Conservation (phyloP, 64 coral and sea anemone species). For the Astreopora myriophthalma region DNA sequence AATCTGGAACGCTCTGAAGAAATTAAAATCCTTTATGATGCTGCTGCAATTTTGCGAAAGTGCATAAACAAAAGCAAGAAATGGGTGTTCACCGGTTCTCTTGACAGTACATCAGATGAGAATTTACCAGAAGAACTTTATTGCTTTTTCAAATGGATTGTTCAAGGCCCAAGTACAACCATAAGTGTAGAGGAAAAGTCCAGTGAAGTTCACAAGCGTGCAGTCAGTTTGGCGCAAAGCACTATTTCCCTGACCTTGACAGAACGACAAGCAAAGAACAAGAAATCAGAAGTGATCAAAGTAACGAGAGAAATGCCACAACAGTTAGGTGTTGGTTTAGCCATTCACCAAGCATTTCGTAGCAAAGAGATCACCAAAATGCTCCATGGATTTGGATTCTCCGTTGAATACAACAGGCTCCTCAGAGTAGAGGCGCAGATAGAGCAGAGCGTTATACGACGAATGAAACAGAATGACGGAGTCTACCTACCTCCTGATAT, state of each 20-base stretch:
- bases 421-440: conserved; percentile 19
- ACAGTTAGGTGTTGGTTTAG: conserved; percentile 32
- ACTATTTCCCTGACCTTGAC: not conserved
- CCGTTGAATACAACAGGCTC: not conserved
- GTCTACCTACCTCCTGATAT: conserved; percentile 59
- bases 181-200: not conserved
- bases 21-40: conserved; percentile 35
- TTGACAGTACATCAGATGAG: not conserved
- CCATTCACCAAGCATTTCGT: conserved; percentile 20
- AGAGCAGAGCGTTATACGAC: no score
- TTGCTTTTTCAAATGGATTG: conserved; percentile 9
- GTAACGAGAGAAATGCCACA: conserved; percentile 19
- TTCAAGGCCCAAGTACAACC: conserved; percentile 1
- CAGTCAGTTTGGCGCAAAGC: conserved; percentile 30
- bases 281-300: conserved; percentile 27
- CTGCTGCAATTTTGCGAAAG: conserved; percentile 20
- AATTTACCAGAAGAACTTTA: conserved; percentile 38
- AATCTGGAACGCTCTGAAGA: not conserved
- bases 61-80: conserved; percentile 25
- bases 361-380: conserved; percentile 26
- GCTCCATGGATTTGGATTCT: conserved; percentile 4
- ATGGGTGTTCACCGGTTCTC: conserved; percentile 41
- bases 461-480: conserved; percentile 7
- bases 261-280: not conserved
- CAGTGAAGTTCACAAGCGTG: conserved; percentile 23